Percentiles rank a stretch among this genome's conserved stretches.
phyloP scores from a whole-genome alignment of 2,797 vertebrate species.

The Menidia menidia region DNA sequence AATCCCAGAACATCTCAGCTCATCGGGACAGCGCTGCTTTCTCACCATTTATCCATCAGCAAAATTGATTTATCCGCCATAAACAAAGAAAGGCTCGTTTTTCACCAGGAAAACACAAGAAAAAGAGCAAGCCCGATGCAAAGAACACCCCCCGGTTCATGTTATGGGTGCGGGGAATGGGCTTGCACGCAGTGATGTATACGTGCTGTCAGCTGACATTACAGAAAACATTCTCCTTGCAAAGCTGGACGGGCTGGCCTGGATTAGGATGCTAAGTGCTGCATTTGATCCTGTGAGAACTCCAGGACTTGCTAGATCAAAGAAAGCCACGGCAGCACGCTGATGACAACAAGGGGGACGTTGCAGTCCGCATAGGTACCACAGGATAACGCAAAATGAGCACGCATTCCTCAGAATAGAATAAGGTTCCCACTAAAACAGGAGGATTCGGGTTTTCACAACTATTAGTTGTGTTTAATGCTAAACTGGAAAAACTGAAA shows the following conservation, averaged over 20 bases:
- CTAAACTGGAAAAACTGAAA: no score
- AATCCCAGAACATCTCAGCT: slow-evolving; percentile 2
- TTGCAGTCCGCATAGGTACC: neutral
- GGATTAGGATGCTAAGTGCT: slow-evolving; percentile 51
- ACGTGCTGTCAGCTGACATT: slow-evolving; percentile 38
- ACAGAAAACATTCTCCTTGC: slow-evolving; percentile 40
- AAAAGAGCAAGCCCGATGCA: slow-evolving; percentile 24
- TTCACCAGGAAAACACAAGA: slow-evolving; percentile 40
- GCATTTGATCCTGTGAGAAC: slow-evolving; percentile 46
- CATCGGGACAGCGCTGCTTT: slow-evolving; percentile 29
- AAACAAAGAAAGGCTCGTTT: slow-evolving; percentile 26
- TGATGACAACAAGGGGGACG: neutral
- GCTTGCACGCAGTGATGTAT: slow-evolving; percentile 39
- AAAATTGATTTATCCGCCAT: slow-evolving; percentile 35
- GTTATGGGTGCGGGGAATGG: slow-evolving; percentile 29
- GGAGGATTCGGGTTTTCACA: neutral
- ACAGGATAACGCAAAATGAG: neutral
- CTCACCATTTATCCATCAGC: slow-evolving; percentile 38
- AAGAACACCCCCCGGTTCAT: slow-evolving; percentile 33
- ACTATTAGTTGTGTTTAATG: no score
- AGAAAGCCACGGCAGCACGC: slow-evolving; percentile 20
- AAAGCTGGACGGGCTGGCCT: slow-evolving; percentile 44
- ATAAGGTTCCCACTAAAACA: neutral
- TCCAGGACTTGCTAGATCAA: slow-evolving; percentile 23
- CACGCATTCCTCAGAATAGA: neutral